phyloP scores from a whole-genome alignment of 2,113 vertebrate species.

The Dasypus novemcinctus region DNA sequence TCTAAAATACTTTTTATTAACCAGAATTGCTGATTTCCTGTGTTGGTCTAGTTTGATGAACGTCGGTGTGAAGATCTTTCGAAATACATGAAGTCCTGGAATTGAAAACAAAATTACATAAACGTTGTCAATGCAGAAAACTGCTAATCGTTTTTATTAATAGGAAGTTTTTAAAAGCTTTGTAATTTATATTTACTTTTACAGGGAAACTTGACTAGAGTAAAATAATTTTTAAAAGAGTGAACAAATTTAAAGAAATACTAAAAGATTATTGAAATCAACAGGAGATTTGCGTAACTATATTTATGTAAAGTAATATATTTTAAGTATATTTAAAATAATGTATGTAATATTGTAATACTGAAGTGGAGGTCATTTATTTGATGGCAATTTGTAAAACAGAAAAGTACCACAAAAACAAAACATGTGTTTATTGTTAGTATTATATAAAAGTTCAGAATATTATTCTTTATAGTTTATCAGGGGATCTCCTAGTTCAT shows the following conservation, averaged over 20 bases:
- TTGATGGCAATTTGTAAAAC: background rate
- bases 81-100: constrained; percentile 79
- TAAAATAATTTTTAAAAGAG: background rate
- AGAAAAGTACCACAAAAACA: background rate
- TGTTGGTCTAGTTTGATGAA: background rate
- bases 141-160: background rate
- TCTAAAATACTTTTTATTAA: background rate
- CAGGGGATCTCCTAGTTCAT: background rate
- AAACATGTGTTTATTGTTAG: background rate
- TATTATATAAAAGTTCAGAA: background rate
- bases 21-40: background rate
- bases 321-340: background rate
- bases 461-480: background rate
- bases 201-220: background rate
- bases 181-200: background rate
- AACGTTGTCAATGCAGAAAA: background rate
- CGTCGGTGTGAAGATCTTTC: constrained; percentile 19
- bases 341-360: background rate
- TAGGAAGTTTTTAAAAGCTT: too few species aligned
- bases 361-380: background rate
- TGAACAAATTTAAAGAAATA: background rate
- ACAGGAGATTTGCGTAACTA: background rate
- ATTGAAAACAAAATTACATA: constrained; percentile 41
- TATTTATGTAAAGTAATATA: background rate
- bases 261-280: background rate